A percentile compares a stretch with the other conserved stretches of the same genome.
Evolutionary conservation across 2,113 vertebrate genomes (phyloP).

Genomic region (Leptobrachium leishanense): DNA sequence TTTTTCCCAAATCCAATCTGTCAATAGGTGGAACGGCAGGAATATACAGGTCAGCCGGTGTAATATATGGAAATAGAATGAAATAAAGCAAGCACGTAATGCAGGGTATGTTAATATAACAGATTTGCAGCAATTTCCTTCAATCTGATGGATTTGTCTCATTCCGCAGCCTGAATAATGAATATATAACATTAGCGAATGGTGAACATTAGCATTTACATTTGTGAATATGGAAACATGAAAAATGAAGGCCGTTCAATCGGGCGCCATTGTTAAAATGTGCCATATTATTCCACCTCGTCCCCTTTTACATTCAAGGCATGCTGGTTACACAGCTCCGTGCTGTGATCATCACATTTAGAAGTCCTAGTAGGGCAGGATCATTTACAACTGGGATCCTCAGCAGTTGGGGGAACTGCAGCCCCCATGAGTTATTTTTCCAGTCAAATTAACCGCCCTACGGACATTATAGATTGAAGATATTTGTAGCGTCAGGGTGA

Average conservation of each 20-base stretch:
- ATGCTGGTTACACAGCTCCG: no score
- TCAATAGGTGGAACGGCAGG: neutral
- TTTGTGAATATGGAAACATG: neutral
- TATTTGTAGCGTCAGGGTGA: no score
- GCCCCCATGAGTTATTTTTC: no score
- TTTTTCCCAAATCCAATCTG: neutral
- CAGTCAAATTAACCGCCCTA: no score
- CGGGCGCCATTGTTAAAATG: neutral
- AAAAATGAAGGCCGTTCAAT: neutral
- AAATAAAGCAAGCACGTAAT: neutral
- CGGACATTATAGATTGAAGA: no score
- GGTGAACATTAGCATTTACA: constrained; percentile 14
- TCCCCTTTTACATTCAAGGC: no score
- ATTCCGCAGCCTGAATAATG: neutral
- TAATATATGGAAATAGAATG: constrained; percentile 4
- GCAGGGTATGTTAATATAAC: constrained; percentile 1
- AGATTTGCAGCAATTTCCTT: neutral
- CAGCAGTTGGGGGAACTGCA: no score
- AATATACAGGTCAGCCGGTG: neutral
- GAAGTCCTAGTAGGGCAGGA: no score
- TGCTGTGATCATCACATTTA: no score
- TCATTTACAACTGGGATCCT: no score
- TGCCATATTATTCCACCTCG: neutral
- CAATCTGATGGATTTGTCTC: neutral
- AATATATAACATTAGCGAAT: neutral